Conservation (phyloP, 2,797 vertebrate genomes). For the Aotus griseimembra region DNA sequence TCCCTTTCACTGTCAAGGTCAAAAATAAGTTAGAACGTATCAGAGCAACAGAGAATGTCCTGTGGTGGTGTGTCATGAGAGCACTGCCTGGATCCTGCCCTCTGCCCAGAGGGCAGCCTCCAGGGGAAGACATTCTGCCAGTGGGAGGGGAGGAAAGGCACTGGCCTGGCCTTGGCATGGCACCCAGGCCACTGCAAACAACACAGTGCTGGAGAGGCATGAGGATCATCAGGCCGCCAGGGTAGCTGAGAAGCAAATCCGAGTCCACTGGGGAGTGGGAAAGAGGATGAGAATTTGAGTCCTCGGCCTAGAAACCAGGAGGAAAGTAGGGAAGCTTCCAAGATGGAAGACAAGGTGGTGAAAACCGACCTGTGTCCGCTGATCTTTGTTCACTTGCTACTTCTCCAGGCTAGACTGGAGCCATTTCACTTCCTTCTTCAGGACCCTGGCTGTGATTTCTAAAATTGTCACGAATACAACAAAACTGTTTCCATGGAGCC, state of each 20-base stretch:
- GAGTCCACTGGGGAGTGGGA: background rate
- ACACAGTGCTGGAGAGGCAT: background rate
- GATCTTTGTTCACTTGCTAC: fast-evolving
- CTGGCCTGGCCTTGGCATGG: background rate
- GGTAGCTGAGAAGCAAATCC: background rate
- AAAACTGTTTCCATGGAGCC: background rate
- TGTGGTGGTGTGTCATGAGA: too few species aligned
- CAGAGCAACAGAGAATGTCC: background rate
- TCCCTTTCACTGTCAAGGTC: background rate
- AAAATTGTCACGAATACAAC: background rate
- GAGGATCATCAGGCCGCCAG: background rate
- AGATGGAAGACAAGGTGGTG: background rate
- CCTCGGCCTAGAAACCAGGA: background rate
- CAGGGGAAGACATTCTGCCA: too few species aligned
- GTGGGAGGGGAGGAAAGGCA: background rate
- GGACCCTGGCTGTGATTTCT: background rate
- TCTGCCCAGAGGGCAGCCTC: background rate
- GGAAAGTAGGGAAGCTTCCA: fast-evolving
- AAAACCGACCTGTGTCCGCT: fast-evolving
- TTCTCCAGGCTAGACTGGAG: background rate
- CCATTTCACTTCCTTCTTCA: background rate
- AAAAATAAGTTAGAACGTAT: background rate
- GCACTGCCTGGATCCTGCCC: background rate
- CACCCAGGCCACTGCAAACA: background rate
- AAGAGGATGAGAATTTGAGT: background rate